phyloP scores from a whole-genome alignment of 2,797 vertebrate species.

The Octomys mimax region DNA sequence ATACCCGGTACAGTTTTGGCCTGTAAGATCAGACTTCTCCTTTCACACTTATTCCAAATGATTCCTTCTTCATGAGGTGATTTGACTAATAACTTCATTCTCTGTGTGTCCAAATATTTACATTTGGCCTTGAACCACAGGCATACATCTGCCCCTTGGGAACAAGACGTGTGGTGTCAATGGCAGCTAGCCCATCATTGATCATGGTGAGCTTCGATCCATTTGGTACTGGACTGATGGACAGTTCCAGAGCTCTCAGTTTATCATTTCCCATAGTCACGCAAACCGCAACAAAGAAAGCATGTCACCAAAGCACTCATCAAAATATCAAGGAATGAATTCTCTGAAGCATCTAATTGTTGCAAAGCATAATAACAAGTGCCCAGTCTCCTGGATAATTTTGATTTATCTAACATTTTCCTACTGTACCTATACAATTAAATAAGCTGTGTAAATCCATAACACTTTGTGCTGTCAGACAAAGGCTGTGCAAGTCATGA shows the following conservation, averaged over 20 bases:
- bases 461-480: conserved; percentile 39
- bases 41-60: background rate
- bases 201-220: background rate
- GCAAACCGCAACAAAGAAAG: conserved; percentile 23
- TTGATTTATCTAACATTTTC: conserved; percentile 67
- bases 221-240: background rate
- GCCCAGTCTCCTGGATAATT: conserved; percentile 11
- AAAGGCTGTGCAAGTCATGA: conserved; percentile 12
- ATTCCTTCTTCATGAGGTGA: background rate
- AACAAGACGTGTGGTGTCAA: background rate
- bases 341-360: conserved; percentile 47
- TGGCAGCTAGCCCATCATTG: background rate
- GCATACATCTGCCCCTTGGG: background rate
- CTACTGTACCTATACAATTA: conserved; percentile 52
- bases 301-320: conserved; percentile 21
- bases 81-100: background rate
- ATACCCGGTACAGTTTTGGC: background rate
- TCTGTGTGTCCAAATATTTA: conserved; percentile 20
- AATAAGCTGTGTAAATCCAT: conserved; percentile 40
- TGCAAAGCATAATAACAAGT: conserved; percentile 60
- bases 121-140: background rate
- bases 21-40: conserved; percentile 38
- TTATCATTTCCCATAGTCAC: background rate
- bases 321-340: conserved; percentile 56
- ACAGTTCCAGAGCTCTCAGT: background rate